Base-by-base conservation (phyloP, 92 coral and sea anemone genomes). In the Zoanthus solanderi region DNA sequence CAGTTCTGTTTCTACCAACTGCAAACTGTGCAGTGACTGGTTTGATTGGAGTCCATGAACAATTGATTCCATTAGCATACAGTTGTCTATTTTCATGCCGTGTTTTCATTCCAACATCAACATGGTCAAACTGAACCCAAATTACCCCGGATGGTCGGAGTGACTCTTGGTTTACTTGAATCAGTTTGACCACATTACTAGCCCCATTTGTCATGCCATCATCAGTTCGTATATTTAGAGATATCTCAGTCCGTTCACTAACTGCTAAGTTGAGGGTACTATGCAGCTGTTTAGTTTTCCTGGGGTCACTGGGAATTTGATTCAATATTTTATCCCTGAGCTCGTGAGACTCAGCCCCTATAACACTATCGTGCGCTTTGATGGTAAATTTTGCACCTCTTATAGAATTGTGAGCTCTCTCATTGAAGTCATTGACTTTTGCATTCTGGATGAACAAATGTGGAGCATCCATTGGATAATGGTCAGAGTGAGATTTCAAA, bases 271-370 rank as follows among this genome's bases (percentile, higher is more conserved):
- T 75, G 63, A 91, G 90, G 34, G 63, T 63, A 65, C 91, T 84
- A 87, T 44, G 71, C 42, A 91, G 58, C 72, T 91, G 93, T 45
- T 88, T 91, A 15, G 93, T 91, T 87, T 91, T 83, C 87, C 93
- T 83, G 12, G 93, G 93, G 54, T 90, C 90, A 87, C 75, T 50
- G 61, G 93, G 91, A 83, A 76, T 91, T 88, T 88, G 92, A 46
- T 76, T 88, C 76, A 91, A 28, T 32, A 91, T 87, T 72, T 91
- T 90, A 65, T 90, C 93, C 83, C 88, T 87, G 58, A 90, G 88
- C 61, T 90, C 87, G 31, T 88, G 83, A 0, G 93, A 85, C 46
- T 81, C 73, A 30, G 93, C 91, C 78, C 93, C 88, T 53, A 91
- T 50, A 56, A 91, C 94, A 91, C 91, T 91, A 56, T 87, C 90